Percentiles rank a stretch among this genome's conserved stretches.
phyloP scores from a whole-genome alignment of 2,888 invertebrate genomes.

The Drosophila robusta region DNA sequence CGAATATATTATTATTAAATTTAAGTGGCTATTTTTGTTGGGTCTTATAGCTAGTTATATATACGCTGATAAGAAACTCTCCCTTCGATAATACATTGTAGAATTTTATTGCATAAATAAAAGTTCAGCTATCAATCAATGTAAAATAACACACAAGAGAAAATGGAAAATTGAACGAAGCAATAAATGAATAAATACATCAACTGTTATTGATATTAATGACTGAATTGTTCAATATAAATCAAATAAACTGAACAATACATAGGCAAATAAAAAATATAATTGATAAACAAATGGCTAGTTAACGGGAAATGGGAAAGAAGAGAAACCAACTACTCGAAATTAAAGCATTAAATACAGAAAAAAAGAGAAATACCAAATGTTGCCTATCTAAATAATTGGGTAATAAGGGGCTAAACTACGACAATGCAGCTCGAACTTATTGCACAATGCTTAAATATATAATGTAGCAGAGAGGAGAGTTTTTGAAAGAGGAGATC shows the following conservation, averaged over 20 bases:
- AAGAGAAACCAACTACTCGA: constrained; percentile 8
- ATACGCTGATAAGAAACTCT: not conserved
- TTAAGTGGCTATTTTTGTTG: not conserved
- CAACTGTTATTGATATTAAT: constrained; percentile 20
- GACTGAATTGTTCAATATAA: constrained; percentile 9
- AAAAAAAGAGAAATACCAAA: constrained; percentile 2
- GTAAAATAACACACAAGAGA: constrained; percentile 2
- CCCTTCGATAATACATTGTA: not conserved
- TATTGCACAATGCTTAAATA: constrained; percentile 52
- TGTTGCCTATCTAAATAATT: constrained; percentile 23
- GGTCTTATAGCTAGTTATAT: not conserved
- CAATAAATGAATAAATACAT: constrained; percentile 16
- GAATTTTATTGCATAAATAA: constrained; percentile 1
- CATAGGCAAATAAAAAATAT: constrained; percentile 22
- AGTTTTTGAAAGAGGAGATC: not conserved
- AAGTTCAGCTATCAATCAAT: constrained; percentile 10
- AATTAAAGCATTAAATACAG: constrained; percentile 23
- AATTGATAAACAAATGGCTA: constrained; percentile 21
- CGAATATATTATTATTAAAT: not conserved
- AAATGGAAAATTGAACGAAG: constrained; percentile 12
- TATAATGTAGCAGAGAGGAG: not conserved
- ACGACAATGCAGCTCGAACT: constrained; percentile 35
- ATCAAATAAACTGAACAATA: constrained; percentile 6
- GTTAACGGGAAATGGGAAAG: constrained; percentile 11
- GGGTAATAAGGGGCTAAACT: constrained; percentile 28